Conservation (phyloP, 2,113 vertebrate species). For the Origma solitaria region DNA sequence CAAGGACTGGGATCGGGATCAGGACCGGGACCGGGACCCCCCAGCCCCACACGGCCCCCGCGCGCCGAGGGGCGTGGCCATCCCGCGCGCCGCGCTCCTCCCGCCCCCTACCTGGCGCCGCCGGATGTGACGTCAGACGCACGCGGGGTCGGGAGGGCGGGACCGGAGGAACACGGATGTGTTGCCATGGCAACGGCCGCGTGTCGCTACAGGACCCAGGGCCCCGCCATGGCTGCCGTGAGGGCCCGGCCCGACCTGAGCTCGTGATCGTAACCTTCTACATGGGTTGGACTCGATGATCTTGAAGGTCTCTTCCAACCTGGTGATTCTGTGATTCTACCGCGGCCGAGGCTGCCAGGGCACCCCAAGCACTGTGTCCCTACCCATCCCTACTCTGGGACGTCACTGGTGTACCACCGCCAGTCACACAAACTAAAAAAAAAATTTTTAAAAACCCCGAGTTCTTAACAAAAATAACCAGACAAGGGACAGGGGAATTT, state of each 20-base stretch:
- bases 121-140: not conserved
- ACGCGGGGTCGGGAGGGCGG: fast-evolving
- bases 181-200: not conserved
- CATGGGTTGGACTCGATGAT: too few relatives aligned
- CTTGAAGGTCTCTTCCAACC: too few relatives aligned
- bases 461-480: not conserved
- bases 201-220: fast-evolving
- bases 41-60: not conserved
- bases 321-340: too few relatives aligned
- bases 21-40: fast-evolving
- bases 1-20: fast-evolving
- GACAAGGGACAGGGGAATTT: not conserved
- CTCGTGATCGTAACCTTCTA: fast-evolving
- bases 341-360: not conserved
- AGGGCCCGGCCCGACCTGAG: not conserved
- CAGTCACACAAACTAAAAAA: not conserved
- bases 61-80: not conserved
- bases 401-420: not conserved
- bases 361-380: too few relatives aligned
- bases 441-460: not conserved
- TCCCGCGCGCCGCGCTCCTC: fast-evolving
- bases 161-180: fast-evolving
- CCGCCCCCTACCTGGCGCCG: fast-evolving
- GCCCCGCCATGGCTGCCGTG: fast-evolving
- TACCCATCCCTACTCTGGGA: too few relatives aligned